Evolutionary conservation across 2,888 invertebrate species (phyloP), one percentile per base, ranked within the genome.

Genomic region (Dolichopus griseipennis): DNA sequence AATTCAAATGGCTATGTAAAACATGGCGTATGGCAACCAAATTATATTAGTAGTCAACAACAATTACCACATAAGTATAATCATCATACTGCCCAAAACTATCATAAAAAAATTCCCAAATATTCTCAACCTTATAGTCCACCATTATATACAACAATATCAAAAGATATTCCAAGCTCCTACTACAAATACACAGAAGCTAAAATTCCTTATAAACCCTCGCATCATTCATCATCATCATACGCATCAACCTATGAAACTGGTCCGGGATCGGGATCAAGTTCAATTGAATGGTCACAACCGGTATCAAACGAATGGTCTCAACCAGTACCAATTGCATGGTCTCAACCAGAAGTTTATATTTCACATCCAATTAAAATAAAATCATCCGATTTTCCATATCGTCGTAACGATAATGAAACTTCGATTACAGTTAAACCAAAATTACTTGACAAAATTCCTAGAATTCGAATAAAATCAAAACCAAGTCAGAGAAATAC

Each of bases 301-400:
- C 15, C 52, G 4, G 18, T 18, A 4, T 12, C 52, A 7, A n/a
- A 52, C 4, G 52, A 52, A 12, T 52, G 15, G n/a, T 52, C 52
- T 6, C 52, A 52, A 52, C 18, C 15, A 52, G 1, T 12, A 41
- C 15, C 52, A 18, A 18, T 18, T 18, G 15, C 9, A 52, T 52
- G 52, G 52, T 52, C 52, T 12, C 52, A 52, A 52, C 52, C 52
- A 52, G 52, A 52, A 52, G n/a, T 52, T 52, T 52, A 52, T 52
- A 15, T 52, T 18, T 52, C 52, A 18, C 2, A 52, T 18, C 52
- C 52, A 2, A 52, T 52, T 52, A 52, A 6, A 52, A 52, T 52
- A 12, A n/a, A 52, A 52, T 18, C 15, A 18, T 52, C 52, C 1
- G 52, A 52, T 52, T 52, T 52, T 52, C 52, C 52, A 52, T 52